These are phyloP conservation scores for Pelochelys cantorii DNA, from an alignment of 2,797 vertebrate genomes.

Conservation along the genomic window DNA sequence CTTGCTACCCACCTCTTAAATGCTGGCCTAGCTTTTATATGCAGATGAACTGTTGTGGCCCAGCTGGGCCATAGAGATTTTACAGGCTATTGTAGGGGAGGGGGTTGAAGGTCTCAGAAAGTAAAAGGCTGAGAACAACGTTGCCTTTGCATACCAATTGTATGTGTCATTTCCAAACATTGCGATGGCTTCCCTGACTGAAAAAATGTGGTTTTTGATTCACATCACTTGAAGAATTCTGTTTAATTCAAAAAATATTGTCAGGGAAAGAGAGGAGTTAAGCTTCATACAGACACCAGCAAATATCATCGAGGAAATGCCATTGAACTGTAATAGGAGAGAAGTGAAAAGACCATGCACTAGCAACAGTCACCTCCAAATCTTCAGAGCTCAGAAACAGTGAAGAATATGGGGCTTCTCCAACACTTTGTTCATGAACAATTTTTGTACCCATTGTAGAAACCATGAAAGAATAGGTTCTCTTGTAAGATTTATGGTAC, in stretches of 20 bases:
- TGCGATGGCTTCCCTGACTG: not conserved
- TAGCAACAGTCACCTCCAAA: not conserved
- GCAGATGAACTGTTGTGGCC: no score
- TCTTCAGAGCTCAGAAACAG: not conserved
- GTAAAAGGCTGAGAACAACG: not conserved
- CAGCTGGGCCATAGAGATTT: no score
- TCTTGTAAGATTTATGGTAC: not conserved
- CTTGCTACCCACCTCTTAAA: no score
- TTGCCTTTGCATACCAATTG: conserved; percentile 52
- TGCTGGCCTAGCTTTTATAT: no score
- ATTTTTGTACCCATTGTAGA: not conserved
- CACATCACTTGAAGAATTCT: not conserved
- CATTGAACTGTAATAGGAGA: not conserved
- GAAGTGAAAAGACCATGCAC: not conserved
- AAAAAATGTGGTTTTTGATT: not conserved
- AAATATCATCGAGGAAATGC: not conserved
- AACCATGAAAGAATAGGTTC: not conserved
- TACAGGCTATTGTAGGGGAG: no score
- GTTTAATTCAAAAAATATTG: not conserved
- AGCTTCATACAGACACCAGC: conserved; percentile 2
- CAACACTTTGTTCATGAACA: not conserved
- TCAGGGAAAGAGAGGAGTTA: not conserved
- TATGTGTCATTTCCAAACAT: not conserved
- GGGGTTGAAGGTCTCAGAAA: no score
- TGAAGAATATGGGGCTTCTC: not conserved